Base-by-base conservation (phyloP, 2,888 invertebrate genomes). In the Bellardia bayeri region DNA sequence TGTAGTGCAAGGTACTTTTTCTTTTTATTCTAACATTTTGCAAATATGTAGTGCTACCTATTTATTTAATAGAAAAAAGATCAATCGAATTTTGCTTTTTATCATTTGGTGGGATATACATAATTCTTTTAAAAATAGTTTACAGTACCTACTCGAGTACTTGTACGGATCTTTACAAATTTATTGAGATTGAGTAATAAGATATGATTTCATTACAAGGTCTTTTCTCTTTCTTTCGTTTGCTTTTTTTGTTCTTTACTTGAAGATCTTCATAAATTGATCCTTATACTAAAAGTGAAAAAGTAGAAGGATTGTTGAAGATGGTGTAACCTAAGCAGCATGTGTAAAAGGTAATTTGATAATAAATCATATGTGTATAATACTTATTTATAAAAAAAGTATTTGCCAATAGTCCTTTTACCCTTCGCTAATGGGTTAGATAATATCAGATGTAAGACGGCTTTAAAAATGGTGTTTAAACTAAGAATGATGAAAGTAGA, bases 181-280 rank as follows among this genome's bases (percentile, higher is more conserved):
- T 87, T 85, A 87, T 87, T 87, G 87, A 85, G 87, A 87, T 87
- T 85, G 85, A 79, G 87, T 87, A 87, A 87, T 87, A 68, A 82
- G 87, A 87, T 87, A 87, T 85, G 61, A 74, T 68, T 85, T 75
- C 49, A 54, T 76, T 63, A 56, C 76, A 83, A 42, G 45, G 40
- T 56, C 42, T 58, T 42, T 5, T 66, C 42, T 82, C 37, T 33
- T 45, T 63, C 14, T 45, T 58, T 71, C 14, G 42, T 23, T 63
- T n/a, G 45, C 42, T 64, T 64, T 23, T 23, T 23, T n/a, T n/a
- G n/a, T 64, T 33, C 56, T 72, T 45, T 56, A 66, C 64, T 69
- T 79, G 11, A 69, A 69, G 14, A 16, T 61, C 40, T 56, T 82
- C 37, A 14, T 64, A 45, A 6, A 33, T 51, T 56, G 16, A 23